Evolutionary conservation across 2,888 invertebrate species (phyloP).

Genomic region (Plemyria rubiginata): DNA sequence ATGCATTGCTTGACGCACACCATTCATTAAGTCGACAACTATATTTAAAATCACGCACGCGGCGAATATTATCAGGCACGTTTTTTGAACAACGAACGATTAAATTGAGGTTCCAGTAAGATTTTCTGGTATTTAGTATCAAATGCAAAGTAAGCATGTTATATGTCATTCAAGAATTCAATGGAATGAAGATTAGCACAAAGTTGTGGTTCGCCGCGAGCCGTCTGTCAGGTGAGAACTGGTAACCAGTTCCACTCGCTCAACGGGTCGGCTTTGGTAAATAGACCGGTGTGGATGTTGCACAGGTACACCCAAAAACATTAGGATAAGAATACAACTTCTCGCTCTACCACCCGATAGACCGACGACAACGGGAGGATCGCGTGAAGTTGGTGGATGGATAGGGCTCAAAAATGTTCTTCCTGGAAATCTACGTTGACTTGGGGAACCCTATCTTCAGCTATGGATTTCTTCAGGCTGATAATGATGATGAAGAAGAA

Average conservation of each 20-base stretch:
- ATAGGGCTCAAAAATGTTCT: no score
- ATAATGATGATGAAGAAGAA: neutral
- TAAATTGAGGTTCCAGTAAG: neutral
- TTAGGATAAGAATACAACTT: conserved; percentile 29
- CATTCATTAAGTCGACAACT: conserved; percentile 7
- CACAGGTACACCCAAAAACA: conserved; percentile 52
- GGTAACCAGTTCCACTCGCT: conserved; percentile 67
- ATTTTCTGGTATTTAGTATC: conserved; percentile 17
- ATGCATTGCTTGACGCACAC: conserved; percentile 4
- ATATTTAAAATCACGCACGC: conserved; percentile 6
- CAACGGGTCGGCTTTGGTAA: conserved; percentile 60
- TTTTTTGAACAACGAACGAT: neutral
- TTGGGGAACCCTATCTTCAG: no score
- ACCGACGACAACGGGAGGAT: no score
- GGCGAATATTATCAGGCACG: conserved; percentile 10
- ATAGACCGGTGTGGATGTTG: conserved; percentile 59
- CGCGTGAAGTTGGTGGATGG: no score
- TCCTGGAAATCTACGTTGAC: no score
- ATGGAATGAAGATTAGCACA: conserved; percentile 61
- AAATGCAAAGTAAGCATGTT: conserved; percentile 39
- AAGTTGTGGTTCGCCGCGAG: conserved; percentile 55
- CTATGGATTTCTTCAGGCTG: no score
- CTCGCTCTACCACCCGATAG: no score
- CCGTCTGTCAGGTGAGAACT: conserved; percentile 60
- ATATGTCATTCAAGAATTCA: conserved; percentile 51